Conservation (phyloP, 2,797 vertebrate species). For the Coendou prehensilis region DNA sequence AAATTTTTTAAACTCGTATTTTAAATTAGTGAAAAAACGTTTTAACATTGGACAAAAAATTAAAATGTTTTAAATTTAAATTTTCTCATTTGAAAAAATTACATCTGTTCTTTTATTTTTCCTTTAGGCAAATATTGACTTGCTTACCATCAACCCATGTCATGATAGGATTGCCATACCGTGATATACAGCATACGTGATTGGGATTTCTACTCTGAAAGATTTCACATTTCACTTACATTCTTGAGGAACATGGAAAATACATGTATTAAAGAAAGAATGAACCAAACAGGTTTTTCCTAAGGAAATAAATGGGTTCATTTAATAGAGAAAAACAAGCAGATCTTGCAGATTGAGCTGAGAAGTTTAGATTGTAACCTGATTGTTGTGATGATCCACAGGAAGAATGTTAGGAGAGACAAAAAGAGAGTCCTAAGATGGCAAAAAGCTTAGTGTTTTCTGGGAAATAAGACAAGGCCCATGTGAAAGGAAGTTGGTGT, state of each 20-base stretch:
- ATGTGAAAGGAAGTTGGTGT: background rate
- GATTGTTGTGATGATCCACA: background rate
- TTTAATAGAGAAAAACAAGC: background rate
- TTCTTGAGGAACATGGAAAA: background rate
- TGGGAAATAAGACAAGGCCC: background rate
- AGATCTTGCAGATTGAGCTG: background rate
- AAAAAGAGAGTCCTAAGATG: background rate
- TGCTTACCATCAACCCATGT: background rate
- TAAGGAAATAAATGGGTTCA: background rate
- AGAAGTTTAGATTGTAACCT: background rate
- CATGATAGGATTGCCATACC: background rate
- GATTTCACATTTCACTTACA: background rate
- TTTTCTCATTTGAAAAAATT: slow-evolving; percentile 15
- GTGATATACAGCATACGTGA: background rate
- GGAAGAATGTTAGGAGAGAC: background rate
- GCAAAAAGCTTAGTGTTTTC: background rate
- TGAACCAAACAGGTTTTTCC: background rate
- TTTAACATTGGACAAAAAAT: background rate
- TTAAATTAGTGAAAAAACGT: background rate
- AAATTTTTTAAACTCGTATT: background rate
- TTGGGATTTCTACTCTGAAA: background rate
- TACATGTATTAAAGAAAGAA: background rate
- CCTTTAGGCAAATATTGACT: background rate
- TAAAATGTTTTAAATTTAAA: background rate
- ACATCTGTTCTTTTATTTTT: background rate